Percentiles rank a stretch among this genome's conserved stretches.
Conservation (phyloP, 2,113 vertebrate species). For the Sialia sialis region DNA sequence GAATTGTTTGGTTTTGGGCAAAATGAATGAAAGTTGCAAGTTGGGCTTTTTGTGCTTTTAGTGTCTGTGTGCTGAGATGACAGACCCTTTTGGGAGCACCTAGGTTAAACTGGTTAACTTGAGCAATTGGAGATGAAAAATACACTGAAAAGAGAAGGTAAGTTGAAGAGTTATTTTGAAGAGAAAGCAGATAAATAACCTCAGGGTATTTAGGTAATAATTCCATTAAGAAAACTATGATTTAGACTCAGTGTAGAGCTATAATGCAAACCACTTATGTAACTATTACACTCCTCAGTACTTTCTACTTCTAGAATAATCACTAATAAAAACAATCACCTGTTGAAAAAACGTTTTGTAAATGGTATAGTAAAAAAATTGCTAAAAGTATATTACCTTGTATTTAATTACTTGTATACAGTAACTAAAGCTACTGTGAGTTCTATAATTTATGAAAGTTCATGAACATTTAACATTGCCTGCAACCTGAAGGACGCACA, state of each 20-base stretch:
- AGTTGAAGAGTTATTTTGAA: not conserved
- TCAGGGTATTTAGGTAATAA: not conserved
- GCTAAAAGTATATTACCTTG: too few species aligned
- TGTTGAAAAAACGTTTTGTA: not conserved
- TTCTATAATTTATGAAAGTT: not conserved
- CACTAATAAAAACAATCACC: not conserved
- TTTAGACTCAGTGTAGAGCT: not conserved
- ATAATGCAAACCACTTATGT: not conserved
- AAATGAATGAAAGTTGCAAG: not conserved
- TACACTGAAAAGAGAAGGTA: not conserved
- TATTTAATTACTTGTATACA: too few species aligned
- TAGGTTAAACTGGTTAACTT: not conserved
- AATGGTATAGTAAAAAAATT: not conserved
- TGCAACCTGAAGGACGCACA: not conserved
- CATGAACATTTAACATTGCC: not conserved
- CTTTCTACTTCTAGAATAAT: not conserved
- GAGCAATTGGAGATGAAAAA: not conserved
- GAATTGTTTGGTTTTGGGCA: not conserved
- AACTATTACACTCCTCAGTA: not conserved
- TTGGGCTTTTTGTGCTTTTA: not conserved
- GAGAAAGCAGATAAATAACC: not conserved
- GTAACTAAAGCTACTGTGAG: not conserved
- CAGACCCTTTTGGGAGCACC: not conserved
- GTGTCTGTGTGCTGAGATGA: not conserved
- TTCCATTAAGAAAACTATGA: not conserved